Percentiles rank a stretch among this genome's conserved stretches.
Conservation (phyloP, 2,888 invertebrate genomes). For the Carpatolechia fugitivella region DNA sequence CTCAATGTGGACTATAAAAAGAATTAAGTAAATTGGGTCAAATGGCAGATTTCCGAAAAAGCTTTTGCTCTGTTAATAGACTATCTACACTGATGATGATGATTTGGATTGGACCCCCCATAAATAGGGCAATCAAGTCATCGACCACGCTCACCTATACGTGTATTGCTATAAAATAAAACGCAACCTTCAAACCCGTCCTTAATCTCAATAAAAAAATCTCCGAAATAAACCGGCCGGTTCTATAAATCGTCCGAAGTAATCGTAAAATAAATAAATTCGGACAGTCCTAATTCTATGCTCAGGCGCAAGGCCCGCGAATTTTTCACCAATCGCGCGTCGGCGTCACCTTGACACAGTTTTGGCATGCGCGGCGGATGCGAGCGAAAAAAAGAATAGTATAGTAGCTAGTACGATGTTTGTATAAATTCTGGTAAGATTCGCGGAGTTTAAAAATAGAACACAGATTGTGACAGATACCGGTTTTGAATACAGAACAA, state of each 20-base stretch:
- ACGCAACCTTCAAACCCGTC: constrained; percentile 1
- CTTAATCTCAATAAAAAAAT: background rate
- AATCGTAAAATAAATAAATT: constrained; percentile 52
- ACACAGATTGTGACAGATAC: too few relatives aligned
- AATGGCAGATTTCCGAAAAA: too few relatives aligned
- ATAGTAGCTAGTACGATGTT: background rate
- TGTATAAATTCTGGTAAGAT: background rate
- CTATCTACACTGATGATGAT: too few relatives aligned
- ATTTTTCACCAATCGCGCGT: constrained; percentile 17
- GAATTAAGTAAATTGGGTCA: too few relatives aligned
- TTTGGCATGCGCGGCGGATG: constrained; percentile 23
- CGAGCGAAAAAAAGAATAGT: constrained; percentile 21
- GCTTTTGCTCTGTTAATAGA: too few relatives aligned
- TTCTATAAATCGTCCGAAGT: constrained; percentile 25
- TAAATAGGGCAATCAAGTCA: too few relatives aligned
- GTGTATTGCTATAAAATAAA: too few relatives aligned
- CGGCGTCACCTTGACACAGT: constrained; percentile 17
- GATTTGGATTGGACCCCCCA: too few relatives aligned
- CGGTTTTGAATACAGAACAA: too few relatives aligned
- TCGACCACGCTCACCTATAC: too few relatives aligned
- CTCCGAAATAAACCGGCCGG: background rate
- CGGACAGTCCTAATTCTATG: constrained; percentile 68
- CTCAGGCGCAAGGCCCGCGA: constrained; percentile 22
- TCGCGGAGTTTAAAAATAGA: background rate
- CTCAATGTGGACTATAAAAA: too few relatives aligned